phyloP scores from a whole-genome alignment of 92 coral and sea anemone genomes.

The Diadumene lineata region DNA sequence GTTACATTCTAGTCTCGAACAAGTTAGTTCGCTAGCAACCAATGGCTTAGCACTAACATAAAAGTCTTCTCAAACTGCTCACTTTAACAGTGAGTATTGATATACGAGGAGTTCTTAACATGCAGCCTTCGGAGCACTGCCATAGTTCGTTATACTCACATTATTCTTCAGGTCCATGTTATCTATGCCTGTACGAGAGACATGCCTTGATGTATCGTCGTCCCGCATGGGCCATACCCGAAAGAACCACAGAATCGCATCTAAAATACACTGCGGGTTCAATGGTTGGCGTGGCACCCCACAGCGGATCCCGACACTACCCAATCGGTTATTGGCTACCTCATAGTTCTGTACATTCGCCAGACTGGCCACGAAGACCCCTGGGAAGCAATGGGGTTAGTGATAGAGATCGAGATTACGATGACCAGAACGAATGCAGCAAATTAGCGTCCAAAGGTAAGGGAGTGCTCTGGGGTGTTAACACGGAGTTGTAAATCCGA shows the following conservation, averaged over 20 bases:
- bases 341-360: constrained; percentile 2
- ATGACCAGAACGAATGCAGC: constrained; percentile 3
- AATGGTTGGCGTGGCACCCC: constrained; percentile 26
- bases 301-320: constrained; percentile 7
- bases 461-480: neutral
- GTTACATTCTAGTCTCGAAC: constrained; percentile 19
- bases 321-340: constrained; percentile 25
- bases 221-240: constrained; percentile 24
- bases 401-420: neutral
- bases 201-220: constrained; percentile 22
- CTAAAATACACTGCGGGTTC: constrained; percentile 31
- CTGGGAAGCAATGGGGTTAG: constrained; percentile 9
- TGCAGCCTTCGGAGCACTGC: constrained; percentile 25
- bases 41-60: neutral
- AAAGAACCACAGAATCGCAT: constrained; percentile 30
- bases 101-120: neutral
- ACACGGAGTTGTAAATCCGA: neutral
- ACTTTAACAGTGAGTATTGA: constrained; percentile 8
- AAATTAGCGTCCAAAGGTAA: constrained; percentile 21
- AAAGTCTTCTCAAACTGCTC: constrained; percentile 6
- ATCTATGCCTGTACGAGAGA: constrained; percentile 40
- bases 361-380: constrained; percentile 19
- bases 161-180: constrained; percentile 20
- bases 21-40: constrained; percentile 35
- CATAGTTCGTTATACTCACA: constrained; percentile 9